phyloP scores from a whole-genome alignment of 1,140 invertebrate species.

The Anoplolepis gracilipes region DNA sequence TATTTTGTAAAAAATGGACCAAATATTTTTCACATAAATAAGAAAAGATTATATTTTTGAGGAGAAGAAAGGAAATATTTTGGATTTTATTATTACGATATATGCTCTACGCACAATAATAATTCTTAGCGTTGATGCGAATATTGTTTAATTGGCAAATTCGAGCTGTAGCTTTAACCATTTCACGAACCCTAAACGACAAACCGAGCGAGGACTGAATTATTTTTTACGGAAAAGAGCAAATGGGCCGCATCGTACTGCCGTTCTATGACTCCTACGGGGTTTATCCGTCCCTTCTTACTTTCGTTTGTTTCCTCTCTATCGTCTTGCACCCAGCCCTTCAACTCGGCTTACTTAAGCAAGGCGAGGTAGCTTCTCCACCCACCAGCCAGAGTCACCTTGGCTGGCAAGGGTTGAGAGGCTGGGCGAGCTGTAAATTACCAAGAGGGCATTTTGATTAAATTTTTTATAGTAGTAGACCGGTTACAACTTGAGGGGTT shows the following conservation, averaged over 20 bases:
- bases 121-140: not conserved
- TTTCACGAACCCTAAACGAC: slow-evolving; percentile 36
- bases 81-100: not conserved
- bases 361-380: slow-evolving; percentile 37
- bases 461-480: slow-evolving; percentile 85
- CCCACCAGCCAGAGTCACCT: slow-evolving; percentile 46
- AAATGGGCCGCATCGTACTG: slow-evolving; percentile 64
- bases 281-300: slow-evolving; percentile 63
- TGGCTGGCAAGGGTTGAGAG: slow-evolving; percentile 78
- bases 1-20: no score
- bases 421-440: slow-evolving; percentile 83
- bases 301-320: slow-evolving; percentile 56
- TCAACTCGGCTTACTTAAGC: slow-evolving; percentile 58
- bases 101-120: not conserved
- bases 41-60: not conserved
- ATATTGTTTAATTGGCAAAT: not conserved
- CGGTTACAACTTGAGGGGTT: slow-evolving; percentile 61
- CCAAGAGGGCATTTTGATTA: slow-evolving; percentile 86
- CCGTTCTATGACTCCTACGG: slow-evolving; percentile 76
- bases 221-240: slow-evolving; percentile 77
- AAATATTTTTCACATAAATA: not conserved
- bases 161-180: not conserved
- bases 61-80: not conserved
- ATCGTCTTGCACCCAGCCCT: slow-evolving; percentile 51
- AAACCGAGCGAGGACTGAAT: slow-evolving; percentile 78